These are phyloP conservation scores for Ceuthmochares aereus DNA, from an alignment of 2,113 vertebrate genomes.

Conservation along the genomic window DNA sequence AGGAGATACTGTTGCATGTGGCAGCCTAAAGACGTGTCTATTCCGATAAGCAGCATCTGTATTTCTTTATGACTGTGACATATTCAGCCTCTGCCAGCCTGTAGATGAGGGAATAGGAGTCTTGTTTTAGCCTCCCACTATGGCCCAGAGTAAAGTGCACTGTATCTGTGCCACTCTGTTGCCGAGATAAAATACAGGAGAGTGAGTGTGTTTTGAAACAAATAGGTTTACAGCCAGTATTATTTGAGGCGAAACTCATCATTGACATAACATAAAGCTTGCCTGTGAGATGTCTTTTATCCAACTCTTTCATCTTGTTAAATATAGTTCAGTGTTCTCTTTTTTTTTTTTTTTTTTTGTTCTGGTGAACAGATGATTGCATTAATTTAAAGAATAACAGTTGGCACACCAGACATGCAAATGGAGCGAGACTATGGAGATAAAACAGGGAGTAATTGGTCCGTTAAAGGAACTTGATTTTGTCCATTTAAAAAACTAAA, in stretches of 20 bases:
- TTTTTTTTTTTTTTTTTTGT: not conserved
- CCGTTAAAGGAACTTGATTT: not conserved
- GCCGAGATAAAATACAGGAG: not conserved
- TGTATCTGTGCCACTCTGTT: not conserved
- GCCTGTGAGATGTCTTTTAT: constrained; percentile 11
- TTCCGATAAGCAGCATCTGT: not conserved
- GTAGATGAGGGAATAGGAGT: not conserved
- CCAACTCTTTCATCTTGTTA: not conserved
- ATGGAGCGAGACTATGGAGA: not conserved
- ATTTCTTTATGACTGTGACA: constrained; percentile 1
- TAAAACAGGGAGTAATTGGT: not conserved
- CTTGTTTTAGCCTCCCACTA: not conserved
- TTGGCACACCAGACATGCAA: not conserved
- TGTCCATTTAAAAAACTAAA: not conserved
- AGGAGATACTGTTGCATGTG: not conserved
- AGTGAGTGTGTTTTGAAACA: not conserved
- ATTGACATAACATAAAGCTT: not conserved
- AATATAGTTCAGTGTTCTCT: not conserved
- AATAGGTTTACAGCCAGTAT: not conserved
- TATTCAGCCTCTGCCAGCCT: not conserved
- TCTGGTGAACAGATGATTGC: not conserved
- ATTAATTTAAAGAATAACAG: constrained; percentile 11
- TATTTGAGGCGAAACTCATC: not conserved
- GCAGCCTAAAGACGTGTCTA: not conserved
- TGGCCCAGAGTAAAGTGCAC: not conserved